Evolutionary conservation across 2,888 invertebrate genomes (phyloP).

Genomic region (Hedya salicella): DNA sequence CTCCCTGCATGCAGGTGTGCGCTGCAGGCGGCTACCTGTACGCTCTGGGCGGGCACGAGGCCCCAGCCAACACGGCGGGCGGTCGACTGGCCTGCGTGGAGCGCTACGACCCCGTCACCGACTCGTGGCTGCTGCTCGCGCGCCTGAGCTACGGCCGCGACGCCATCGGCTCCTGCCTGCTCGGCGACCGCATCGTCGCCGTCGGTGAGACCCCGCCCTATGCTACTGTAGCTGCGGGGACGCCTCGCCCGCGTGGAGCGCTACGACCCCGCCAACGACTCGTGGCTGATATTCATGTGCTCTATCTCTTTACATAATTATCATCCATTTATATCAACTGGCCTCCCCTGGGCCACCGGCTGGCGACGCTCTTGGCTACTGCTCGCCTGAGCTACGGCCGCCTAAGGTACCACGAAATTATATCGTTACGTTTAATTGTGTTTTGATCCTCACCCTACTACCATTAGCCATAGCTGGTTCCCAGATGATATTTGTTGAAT

Average conservation of each 20-base stretch:
- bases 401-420: no score
- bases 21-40: constrained; percentile 95
- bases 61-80: constrained; percentile 89
- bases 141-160: constrained; percentile 93
- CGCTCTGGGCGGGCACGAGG: constrained; percentile 97
- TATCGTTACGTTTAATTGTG: no score
- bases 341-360: no score
- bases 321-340: no score
- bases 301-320: no score
- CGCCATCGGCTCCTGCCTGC: constrained; percentile 93
- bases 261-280: constrained; percentile 91
- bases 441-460: constrained; percentile 11
- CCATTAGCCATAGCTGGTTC: no score
- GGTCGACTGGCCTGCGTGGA: constrained; percentile 96
- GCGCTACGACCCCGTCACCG: constrained; percentile 91
- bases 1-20: constrained; percentile 82
- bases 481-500: no score
- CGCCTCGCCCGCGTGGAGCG: constrained; percentile 92
- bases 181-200: constrained; percentile 92
- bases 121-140: constrained; percentile 94
- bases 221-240: no score
- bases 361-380: constrained; percentile 95
- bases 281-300: constrained; percentile 94
- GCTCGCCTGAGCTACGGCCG: constrained; percentile 93
- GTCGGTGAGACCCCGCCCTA: constrained; percentile 85